Evolutionary conservation across 2,888 invertebrate species (phyloP), one percentile per base, ranked within the genome.

Genomic region (Nomada lathburiana): DNA sequence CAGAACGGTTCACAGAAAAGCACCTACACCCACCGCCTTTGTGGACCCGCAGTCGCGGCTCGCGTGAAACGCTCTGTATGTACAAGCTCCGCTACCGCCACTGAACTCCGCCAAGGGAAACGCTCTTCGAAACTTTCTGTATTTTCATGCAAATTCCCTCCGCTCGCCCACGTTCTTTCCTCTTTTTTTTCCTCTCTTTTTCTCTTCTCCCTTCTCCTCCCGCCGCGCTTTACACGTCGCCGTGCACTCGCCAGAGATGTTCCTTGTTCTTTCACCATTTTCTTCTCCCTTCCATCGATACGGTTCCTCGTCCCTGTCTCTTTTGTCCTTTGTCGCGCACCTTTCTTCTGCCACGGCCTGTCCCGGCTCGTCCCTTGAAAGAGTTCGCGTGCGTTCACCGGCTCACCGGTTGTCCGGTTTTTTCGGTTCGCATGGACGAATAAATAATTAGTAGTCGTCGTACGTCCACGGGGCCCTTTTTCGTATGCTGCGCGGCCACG

Each of bases 401-500:
- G 16, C 42, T 23, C 26, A 13, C 42, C 29, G 36, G 5, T 2
- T 57, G 68, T 26, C 52, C 20, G 75, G 36, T 36, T 67, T 77
- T 68, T 63, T 74, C 67, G 80, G 75, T 72, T 78, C 65, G 86
- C 86, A 79, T 68, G 70, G 63, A 73, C 68, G 64, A 73, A 57
- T 47, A 36, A 36, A 36, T 62, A 87, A 92, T 92, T 92, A 91
- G 92, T 92, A 92, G 88, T 81, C 76, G 65, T 44, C 67, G 86
- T 71, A 76, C 84, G 74, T 84, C 70, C 65, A 23, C 44, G 72
- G 70, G 57, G 57, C 59, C 68, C 44, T 87, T 87, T 92, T 92
- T 91, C 86, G 91, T 92, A 92, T 91, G 91, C 91, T 82, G 84
- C 84, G 76, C 82, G 85, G 80, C 75, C 67, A 74, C 23, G 76